A percentile compares a stretch with the other conserved stretches of the same genome.
These are phyloP conservation scores for Chlorocebus sabaeus DNA, from an alignment of 2,113 vertebrate species.

Conservation along the genomic window DNA sequence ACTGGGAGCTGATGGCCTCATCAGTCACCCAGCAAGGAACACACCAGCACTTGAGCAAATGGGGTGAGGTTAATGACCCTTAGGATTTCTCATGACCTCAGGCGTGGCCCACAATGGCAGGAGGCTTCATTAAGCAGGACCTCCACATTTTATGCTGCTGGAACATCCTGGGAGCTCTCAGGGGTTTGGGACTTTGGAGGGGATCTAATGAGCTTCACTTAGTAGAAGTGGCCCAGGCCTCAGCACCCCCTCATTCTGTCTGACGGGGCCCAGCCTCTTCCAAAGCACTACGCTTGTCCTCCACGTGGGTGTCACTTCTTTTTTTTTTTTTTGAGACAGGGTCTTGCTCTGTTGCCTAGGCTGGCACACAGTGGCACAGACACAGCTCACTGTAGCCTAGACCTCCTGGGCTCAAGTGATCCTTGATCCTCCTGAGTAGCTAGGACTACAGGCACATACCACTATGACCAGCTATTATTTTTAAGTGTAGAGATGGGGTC, in stretches of 20 bases:
- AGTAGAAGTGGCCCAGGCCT: background rate
- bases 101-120: background rate
- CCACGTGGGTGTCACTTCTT: accelerated
- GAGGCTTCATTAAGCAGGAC: background rate
- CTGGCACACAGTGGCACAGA: too few relatives aligned
- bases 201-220: background rate
- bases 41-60: background rate
- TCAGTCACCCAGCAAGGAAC: background rate
- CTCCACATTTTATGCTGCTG: background rate
- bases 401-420: too few relatives aligned
- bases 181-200: background rate
- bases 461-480: too few relatives aligned
- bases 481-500: too few relatives aligned
- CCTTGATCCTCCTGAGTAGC: too few relatives aligned
- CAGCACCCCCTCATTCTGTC: background rate
- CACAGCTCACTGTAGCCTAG: too few relatives aligned
- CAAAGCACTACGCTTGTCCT: background rate
- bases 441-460: too few relatives aligned
- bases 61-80: background rate
- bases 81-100: background rate
- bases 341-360: too few relatives aligned
- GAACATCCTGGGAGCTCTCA: background rate
- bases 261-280: background rate
- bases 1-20: background rate
- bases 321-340: too few relatives aligned